Conservation (phyloP, 2,888 invertebrate species). For the Teleiodes luculella region DNA sequence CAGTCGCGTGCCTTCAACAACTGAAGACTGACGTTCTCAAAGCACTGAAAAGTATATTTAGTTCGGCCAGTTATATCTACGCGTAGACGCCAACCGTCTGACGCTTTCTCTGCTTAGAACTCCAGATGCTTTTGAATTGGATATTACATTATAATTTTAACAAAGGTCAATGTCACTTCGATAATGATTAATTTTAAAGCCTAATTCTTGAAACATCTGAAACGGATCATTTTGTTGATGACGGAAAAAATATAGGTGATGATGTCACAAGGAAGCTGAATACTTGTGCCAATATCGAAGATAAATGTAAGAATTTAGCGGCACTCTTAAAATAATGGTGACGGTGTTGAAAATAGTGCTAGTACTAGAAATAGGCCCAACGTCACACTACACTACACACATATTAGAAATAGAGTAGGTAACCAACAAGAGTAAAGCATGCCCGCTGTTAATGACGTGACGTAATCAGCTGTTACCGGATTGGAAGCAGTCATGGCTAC, state of each 20-base stretch:
- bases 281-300: conserved; percentile 36
- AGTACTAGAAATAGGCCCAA: conserved; percentile 61
- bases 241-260: conserved; percentile 16
- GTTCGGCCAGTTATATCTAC: conserved; percentile 42
- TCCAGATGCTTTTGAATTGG: conserved; percentile 2
- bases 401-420: conserved; percentile 50
- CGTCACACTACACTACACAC: conserved; percentile 44
- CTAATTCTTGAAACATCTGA: not conserved
- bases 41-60: conserved; percentile 65
- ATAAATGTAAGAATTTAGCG: conserved; percentile 50
- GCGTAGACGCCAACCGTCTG: conserved; percentile 2
- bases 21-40: conserved; percentile 63
- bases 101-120: not conserved
- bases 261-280: conserved; percentile 35
- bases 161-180: conserved; percentile 9
- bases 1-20: conserved; percentile 64
- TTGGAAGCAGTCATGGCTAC: conserved; percentile 25
- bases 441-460: conserved; percentile 45
- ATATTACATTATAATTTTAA: conserved; percentile 5
- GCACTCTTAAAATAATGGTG: conserved; percentile 64
- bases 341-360: conserved; percentile 59
- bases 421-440: too few relatives aligned
- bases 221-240: not conserved
- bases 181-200: not conserved
- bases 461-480: conserved; percentile 31